phyloP scores from a whole-genome alignment of 2,888 invertebrate genomes.

The Alloplasta piceator region DNA sequence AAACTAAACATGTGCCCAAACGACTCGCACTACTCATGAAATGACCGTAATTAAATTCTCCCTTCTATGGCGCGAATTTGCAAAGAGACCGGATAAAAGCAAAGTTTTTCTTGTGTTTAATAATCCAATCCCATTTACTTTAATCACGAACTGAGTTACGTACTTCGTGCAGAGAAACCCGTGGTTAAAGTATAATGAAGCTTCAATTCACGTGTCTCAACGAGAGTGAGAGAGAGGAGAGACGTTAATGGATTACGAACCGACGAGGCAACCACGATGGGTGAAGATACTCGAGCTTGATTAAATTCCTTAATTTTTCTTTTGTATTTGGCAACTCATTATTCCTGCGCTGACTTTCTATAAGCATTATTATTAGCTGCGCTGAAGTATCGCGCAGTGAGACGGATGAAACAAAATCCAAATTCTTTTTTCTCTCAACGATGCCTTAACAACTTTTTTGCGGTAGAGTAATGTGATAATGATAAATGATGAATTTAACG shows the following conservation, averaged over 20 bases:
- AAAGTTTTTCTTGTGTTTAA: background rate
- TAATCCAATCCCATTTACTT: background rate
- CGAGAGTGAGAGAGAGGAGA: background rate
- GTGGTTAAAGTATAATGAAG: conserved; percentile 4
- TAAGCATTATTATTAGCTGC: conserved; percentile 16
- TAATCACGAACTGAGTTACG: conserved; percentile 2
- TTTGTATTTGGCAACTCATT: conserved; percentile 21
- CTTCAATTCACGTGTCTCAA: conserved; percentile 12
- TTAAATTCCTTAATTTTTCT: conserved; percentile 29
- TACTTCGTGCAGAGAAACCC: background rate
- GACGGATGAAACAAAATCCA: no score
- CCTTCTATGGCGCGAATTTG: background rate
- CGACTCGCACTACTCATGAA: background rate
- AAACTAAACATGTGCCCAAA: no score
- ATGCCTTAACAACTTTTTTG: no score
- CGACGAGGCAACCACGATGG: conserved; percentile 7
- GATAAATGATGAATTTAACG: no score
- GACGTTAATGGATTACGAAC: conserved; percentile 14
- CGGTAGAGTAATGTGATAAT: no score
- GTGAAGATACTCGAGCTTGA: conserved; percentile 24
- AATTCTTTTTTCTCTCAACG: no score
- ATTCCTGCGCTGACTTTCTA: conserved; percentile 13
- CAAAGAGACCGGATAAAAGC: background rate
- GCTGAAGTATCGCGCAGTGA: no score
- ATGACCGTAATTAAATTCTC: background rate